Conservation (phyloP, 2,888 invertebrate species). For the Chymomyza procnemis region DNA sequence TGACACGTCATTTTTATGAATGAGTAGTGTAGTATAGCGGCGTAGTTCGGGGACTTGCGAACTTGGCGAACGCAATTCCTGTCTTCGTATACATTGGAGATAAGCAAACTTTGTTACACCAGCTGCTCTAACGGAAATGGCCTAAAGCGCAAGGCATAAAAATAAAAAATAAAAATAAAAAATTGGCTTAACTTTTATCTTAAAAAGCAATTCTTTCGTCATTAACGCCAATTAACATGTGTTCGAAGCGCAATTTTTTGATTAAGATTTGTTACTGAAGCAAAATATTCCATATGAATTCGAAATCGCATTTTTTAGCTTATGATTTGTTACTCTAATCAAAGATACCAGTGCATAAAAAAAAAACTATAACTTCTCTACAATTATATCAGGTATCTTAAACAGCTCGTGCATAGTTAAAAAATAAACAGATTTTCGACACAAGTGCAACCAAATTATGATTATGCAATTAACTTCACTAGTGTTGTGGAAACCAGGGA, state of each 20-base stretch:
- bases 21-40: constrained; percentile 30
- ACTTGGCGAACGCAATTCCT: neutral
- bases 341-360: no score
- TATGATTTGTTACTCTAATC: no score
- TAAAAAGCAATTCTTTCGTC: neutral
- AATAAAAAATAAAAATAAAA: neutral
- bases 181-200: neutral
- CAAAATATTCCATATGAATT: neutral
- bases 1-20: constrained; percentile 62
- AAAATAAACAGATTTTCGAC: neutral
- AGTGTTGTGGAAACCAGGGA: neutral
- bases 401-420: no score
- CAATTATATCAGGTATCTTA: no score
- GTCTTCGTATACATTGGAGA: neutral
- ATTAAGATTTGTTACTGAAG: neutral
- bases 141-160: neutral
- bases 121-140: neutral
- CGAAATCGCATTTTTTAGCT: no score
- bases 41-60: neutral
- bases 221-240: neutral
- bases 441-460: constrained; percentile 1
- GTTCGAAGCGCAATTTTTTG: neutral
- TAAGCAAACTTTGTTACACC: neutral
- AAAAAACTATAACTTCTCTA: no score
- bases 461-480: constrained; percentile 7